Evolutionary conservation across 2,113 vertebrate species (phyloP), one percentile per base, ranked within the genome.

Genomic region (Penelope pileata): DNA sequence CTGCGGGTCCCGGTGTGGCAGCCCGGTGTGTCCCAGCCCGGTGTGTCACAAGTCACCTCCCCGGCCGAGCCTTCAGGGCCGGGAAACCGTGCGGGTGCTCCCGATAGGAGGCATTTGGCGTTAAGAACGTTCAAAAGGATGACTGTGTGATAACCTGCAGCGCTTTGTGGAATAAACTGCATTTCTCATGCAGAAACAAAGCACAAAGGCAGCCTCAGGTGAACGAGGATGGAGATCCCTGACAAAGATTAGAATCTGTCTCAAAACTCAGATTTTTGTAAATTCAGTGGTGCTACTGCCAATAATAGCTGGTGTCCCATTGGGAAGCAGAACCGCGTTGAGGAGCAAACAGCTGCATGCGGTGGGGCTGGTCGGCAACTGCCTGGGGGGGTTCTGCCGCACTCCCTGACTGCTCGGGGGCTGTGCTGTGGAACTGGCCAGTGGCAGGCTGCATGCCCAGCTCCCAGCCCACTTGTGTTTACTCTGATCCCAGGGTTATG

Each of bases 61-160:
- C n/a, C n/a, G n/a, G n/a, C n/a, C n/a, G n/a, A n/a, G 67, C 12
- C 29, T 45, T 42, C 51, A 43, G 2, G 27, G 12, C n/a, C 16
- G 4, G n/a, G 43, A 18, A 43, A 53, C 34, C 11, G 0, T 9
- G 2, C 14, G 29, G 88, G 5, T 82, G 45, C 27, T 14, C 2
- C 34, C 18, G 11, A 36, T 45, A 4, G 0, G 7, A 45, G 17
- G 47, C 0, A 0, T 54, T 94, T 36, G 54, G 42, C 4, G 34
- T 66, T 43, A 4, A 59, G 63, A 36, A 32, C 23, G 43, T 24
- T 32, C 43, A 18, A 27, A 69, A 50, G n/a, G 26, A 16, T n/a
- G 30, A 51, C 21, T 38, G 32, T 11, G 16, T 38, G 23, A 30
- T 42, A 24, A 13, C 51, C 59, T 27, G 60, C 64, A 64, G 19